These are phyloP conservation scores for Clarias pachynema DNA, from an alignment of 2,797 vertebrate genomes.

Conservation along the genomic window DNA sequence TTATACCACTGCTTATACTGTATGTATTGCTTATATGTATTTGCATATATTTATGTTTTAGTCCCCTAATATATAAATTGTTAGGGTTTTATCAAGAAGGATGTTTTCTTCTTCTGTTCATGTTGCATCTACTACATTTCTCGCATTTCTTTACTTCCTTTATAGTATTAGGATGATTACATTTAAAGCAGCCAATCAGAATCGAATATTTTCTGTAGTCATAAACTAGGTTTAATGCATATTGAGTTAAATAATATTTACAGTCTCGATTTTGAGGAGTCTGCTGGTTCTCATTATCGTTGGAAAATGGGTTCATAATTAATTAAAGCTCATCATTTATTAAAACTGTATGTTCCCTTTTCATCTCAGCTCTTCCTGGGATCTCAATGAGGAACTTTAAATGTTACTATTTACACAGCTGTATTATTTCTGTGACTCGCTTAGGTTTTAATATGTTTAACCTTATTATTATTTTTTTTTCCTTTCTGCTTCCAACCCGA, in stretches of 20 bases:
- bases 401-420: not conserved
- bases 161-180: not conserved
- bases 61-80: not conserved
- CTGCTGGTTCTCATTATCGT: not conserved
- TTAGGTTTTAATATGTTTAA: not conserved
- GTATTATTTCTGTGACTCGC: not conserved
- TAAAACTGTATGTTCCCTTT: not conserved
- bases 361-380: constrained; percentile 1
- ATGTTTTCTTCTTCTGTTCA: not conserved
- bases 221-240: not conserved
- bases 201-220: not conserved
- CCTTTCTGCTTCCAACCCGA: not conserved
- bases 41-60: not conserved
- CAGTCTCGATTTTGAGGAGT: too few species aligned
- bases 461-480: not conserved
- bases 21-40: too few species aligned
- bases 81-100: not conserved
- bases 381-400: not conserved
- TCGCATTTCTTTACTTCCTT: too few species aligned
- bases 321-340: not conserved
- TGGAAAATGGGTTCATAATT: not conserved
- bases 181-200: not conserved
- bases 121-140: not conserved
- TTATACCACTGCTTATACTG: not conserved
- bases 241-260: not conserved